These are phyloP conservation scores for Scotopteryx bipunctaria DNA, from an alignment of 2,888 invertebrate species.

Conservation along the genomic window DNA sequence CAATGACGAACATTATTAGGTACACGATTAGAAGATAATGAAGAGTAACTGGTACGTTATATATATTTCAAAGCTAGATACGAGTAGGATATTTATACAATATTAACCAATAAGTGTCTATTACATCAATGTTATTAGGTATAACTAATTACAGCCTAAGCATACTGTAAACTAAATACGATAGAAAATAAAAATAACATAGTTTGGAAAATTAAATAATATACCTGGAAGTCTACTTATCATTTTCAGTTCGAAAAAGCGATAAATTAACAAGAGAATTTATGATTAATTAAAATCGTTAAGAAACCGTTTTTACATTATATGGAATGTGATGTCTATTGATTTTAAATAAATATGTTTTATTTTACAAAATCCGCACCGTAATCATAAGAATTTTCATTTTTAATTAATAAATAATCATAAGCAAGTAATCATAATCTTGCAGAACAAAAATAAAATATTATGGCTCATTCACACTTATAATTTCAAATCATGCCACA, in stretches of 20 bases:
- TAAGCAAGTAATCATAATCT: constrained; percentile 9
- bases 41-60: constrained; percentile 15
- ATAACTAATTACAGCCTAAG: constrained; percentile 12
- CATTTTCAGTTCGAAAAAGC: constrained; percentile 13
- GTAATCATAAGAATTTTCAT: constrained; percentile 56
- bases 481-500: constrained; percentile 23
- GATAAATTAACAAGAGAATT: constrained; percentile 5
- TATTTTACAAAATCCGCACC: constrained; percentile 50
- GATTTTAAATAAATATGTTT: constrained; percentile 45
- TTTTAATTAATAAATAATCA: constrained; percentile 23
- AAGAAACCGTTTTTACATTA: constrained; percentile 57
- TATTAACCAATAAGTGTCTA: constrained; percentile 13
- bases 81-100: constrained; percentile 15
- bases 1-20: constrained; percentile 30
- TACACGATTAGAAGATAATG: constrained; percentile 13
- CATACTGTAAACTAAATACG: constrained; percentile 9
- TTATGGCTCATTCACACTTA: constrained; percentile 24
- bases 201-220: not conserved
- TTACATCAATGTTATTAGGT: constrained; percentile 20
- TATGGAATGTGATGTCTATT: constrained; percentile 76
- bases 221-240: not conserved
- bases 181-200: not conserved
- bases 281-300: constrained; percentile 22
- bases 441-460: constrained; percentile 8
- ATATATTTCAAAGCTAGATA: constrained; percentile 24